Base-by-base conservation (phyloP, 2,888 invertebrate genomes). In the Agrochola macilenta region DNA sequence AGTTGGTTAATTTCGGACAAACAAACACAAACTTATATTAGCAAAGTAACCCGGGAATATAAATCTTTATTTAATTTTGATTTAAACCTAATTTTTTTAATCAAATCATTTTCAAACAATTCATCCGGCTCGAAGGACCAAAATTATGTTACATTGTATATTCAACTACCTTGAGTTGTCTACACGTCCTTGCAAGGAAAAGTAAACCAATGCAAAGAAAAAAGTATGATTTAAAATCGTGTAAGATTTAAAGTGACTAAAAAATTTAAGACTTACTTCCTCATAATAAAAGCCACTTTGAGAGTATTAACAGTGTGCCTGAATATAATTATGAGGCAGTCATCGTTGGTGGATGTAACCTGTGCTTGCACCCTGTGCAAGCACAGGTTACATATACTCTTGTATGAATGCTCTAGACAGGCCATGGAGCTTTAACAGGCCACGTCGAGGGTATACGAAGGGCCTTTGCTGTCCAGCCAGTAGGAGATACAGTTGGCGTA, bases 371-470 rank as follows among this genome's bases (percentile, higher is more conserved):
- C n/a, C n/a, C n/a, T n/a, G 70, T 97, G 96, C 75, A 97, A 91
- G 80, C 97, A 97, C 20, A 97, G 89, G 85, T 97, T 97, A 57
- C 96, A 95, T 3, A 94, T 92, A 43, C 85, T 84, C 3, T 83
- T 82, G 63, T 89, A 92, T 0, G 94, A 94, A 14, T 91, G 89
- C 64, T 93, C 92, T 0, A 94, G n/a, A 20, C 90, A 90, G 0
- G 89, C 88, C 86, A 90, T 89, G 5, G 93, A 91, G 43, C 93
- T 91, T 7, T 90, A 87, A 66, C 92, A 91, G 0, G 90, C 89
- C 0, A 87, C 60, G 78, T 94, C 93, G 0, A 93, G 43, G 0
- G 87, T 61, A 52, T 87, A 92, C 0, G 93, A 94, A 0, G 93
- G 93, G 0, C 93, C 92, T 71, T 90, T 92, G 2, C 88, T 88